phyloP scores from a whole-genome alignment of 2,113 vertebrate species.

The Campylorhamphus procurvoides region DNA sequence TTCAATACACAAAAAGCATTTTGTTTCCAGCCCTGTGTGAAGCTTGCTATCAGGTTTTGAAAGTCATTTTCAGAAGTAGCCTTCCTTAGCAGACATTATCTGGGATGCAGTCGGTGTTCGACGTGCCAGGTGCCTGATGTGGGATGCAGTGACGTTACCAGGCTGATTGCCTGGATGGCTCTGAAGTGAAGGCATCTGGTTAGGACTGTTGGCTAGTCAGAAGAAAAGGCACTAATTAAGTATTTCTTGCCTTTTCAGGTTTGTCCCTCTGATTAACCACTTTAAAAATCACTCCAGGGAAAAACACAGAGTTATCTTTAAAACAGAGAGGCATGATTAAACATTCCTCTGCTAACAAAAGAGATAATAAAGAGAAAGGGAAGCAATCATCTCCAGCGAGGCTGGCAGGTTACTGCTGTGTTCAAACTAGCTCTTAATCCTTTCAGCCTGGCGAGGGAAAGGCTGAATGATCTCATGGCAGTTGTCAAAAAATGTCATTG shows the following conservation, averaged over 20 bases:
- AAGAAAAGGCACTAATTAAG: slow-evolving; percentile 44
- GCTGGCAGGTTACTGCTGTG: neutral
- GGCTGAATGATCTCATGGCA: neutral
- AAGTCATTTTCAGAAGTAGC: slow-evolving; percentile 20
- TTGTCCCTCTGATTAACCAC: slow-evolving; percentile 31
- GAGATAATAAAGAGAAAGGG: neutral
- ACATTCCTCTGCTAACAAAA: neutral
- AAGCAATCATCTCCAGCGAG: neutral
- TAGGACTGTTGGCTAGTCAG: slow-evolving; percentile 1
- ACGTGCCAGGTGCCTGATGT: slow-evolving; percentile 34
- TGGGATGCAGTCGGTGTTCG: neutral
- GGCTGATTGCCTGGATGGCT: neutral
- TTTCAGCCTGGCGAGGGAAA: neutral
- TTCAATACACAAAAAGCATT: neutral
- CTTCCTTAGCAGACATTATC: slow-evolving; percentile 46
- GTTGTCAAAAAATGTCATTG: neutral
- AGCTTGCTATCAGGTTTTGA: neutral
- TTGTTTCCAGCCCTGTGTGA: neutral
- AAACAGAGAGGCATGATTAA: neutral
- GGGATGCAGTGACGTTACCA: neutral
- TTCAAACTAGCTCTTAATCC: neutral
- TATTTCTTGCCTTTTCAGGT: slow-evolving; percentile 43
- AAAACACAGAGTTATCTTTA: neutral
- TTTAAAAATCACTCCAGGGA: neutral
- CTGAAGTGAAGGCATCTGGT: slow-evolving; percentile 29